phyloP scores from a whole-genome alignment of 2,113 vertebrate genomes.

The Rhabdornis inornatus region DNA sequence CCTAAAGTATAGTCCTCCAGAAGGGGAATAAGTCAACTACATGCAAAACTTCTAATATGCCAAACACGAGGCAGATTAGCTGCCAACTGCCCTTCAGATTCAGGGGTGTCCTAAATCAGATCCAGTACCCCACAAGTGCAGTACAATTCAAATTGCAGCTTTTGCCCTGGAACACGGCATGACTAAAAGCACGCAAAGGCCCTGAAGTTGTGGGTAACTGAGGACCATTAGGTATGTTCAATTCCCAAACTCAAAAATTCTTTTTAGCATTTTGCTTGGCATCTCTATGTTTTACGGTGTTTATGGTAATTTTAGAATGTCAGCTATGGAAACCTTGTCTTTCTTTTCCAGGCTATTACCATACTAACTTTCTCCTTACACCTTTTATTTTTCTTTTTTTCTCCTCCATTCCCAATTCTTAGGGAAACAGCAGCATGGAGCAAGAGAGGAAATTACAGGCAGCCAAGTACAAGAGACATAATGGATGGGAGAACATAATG shows the following conservation, averaged over 20 bases:
- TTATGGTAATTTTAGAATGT: neutral
- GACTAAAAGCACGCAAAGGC: neutral
- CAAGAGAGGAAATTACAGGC: neutral
- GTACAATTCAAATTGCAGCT: neutral
- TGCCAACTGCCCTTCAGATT: neutral
- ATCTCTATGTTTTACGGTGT: neutral
- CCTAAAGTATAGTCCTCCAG: neutral
- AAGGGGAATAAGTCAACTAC: neutral
- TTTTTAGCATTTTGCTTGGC: neutral
- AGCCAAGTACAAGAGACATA: neutral
- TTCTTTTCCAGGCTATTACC: neutral
- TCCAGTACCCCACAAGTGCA: neutral
- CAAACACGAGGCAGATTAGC: neutral
- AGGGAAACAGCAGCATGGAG: neutral
- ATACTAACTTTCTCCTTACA: neutral
- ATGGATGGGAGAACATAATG: neutral
- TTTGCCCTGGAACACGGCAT: neutral
- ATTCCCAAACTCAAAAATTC: neutral
- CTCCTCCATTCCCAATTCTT: accelerated
- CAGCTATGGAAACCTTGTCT: neutral
- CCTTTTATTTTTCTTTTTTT: neutral
- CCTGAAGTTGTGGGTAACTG: neutral
- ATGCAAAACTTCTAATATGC: neutral
- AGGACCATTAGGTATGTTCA: neutral
- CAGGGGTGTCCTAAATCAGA: neutral